Base-by-base conservation (phyloP, 2,888 invertebrate species). In the Hartigia nigra region DNA sequence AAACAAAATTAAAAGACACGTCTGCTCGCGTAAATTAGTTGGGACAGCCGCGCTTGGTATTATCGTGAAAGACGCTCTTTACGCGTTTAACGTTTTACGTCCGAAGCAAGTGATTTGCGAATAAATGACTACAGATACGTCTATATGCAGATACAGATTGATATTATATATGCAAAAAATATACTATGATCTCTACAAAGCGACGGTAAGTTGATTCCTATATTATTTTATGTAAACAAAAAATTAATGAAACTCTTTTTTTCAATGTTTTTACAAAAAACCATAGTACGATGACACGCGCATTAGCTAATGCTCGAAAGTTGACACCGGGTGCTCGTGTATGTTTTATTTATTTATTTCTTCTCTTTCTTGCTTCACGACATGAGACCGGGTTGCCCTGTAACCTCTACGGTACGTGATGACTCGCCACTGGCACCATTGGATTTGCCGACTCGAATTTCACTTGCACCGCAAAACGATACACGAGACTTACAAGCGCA, bases 381-480 rank as follows among this genome's bases (percentile, higher is more conserved):
- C 36, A 39, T 31, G 75, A 78, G 70, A 78, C 72, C 32, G 31
- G 55, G 55, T 5, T 55, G 76, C 79, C 82, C 76, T 75, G 76
- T 77, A 75, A 77, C 74, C 75, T 76, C 78, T 31, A 77, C 81
- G 79, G 87, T 87, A 90, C 90, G 90, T 90, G 90, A 88, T 89
- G 88, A 87, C 87, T 87, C 84, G 88, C 85, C 84, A 79, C 78
- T 82, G 87, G 85, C 84, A 84, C 87, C 89, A 91, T 91, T 91
- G 87, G 91, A 88, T 88, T 84, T 88, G 89, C 89, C 86, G 81
- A 78, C 88, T 91, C 90, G 82, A 86, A 87, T 91, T 90, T 90
- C 91, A 91, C 82, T 88, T 84, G 86, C 77, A 81, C 87, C 89
- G 88, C 87, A 78, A 74, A 69, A 76, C 75, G 34, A 76, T 55